Percentiles rank a stretch among this genome's conserved stretches.
These are phyloP conservation scores for Neocloeon triangulifer DNA, from an alignment of 1,140 invertebrate species.

Conservation along the genomic window DNA sequence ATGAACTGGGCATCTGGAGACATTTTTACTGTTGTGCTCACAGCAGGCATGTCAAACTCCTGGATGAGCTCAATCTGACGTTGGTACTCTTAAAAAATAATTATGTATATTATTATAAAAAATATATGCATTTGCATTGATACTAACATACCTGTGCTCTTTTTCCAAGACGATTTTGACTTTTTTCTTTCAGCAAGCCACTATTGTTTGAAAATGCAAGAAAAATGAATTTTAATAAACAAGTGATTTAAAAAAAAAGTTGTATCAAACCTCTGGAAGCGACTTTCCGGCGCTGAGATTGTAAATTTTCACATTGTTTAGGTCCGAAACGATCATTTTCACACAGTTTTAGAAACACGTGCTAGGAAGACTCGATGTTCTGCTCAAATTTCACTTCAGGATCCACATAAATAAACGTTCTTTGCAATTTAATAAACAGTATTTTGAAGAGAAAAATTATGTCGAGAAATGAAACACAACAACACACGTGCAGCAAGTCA, in stretches of 20 bases:
- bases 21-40: constrained; percentile 64
- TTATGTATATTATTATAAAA: background rate
- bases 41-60: constrained; percentile 96
- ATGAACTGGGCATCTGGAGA: constrained; percentile 88
- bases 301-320: constrained; percentile 94
- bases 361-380: too few species aligned
- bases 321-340: constrained; percentile 52
- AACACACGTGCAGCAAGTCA: too few species aligned
- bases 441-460: too few species aligned
- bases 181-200: constrained; percentile 85
- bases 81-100: constrained; percentile 38
- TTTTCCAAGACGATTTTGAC: constrained; percentile 61
- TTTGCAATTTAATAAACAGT: too few species aligned
- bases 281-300: constrained; percentile 92
- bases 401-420: too few species aligned
- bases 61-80: constrained; percentile 89
- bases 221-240: constrained; percentile 6
- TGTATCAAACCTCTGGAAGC: constrained; percentile 70
- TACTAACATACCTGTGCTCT: constrained; percentile 44
- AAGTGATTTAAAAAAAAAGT: constrained; percentile 8
- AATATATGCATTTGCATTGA: background rate
- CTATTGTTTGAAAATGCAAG: constrained; percentile 19
- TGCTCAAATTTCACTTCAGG: too few species aligned
- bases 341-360: too few species aligned
- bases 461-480: too few species aligned